phyloP scores from a whole-genome alignment of 35 echinoderm and acorn worm genomes.

The Lytechinus pictus region DNA sequence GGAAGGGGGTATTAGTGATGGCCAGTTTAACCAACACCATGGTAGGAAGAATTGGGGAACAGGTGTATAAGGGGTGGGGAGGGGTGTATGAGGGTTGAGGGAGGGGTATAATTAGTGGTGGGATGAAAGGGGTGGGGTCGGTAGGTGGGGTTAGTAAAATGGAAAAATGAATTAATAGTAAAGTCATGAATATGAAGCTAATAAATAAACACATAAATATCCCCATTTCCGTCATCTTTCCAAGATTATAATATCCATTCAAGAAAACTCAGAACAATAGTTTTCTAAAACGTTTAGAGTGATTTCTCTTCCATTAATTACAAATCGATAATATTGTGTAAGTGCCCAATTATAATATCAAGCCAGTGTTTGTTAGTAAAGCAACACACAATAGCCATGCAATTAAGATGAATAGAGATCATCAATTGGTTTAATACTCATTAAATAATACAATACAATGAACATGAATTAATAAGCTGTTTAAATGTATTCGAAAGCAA shows the following conservation, averaged over 20 bases:
- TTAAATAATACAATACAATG: not conserved
- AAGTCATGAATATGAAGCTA: constrained; percentile 38
- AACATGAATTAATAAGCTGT: not conserved
- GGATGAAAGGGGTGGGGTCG: not conserved
- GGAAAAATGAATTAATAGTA: constrained; percentile 45
- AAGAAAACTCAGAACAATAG: not conserved
- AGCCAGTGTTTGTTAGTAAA: constrained; percentile 1
- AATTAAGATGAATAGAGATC: constrained; percentile 11
- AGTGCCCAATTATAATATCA: not conserved
- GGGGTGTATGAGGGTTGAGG: not conserved
- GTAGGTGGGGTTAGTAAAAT: constrained; percentile 45
- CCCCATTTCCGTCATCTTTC: not conserved
- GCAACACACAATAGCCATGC: not conserved
- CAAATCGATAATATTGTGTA: not conserved
- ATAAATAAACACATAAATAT: not conserved
- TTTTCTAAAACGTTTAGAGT: not conserved
- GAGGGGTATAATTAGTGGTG: not conserved
- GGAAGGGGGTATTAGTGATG: not conserved
- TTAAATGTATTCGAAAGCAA: not conserved
- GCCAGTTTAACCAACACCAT: not conserved
- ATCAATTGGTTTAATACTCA: not conserved
- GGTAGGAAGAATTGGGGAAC: not conserved
- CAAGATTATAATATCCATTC: not conserved
- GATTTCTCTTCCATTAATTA: not conserved
- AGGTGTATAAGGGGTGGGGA: not conserved